phyloP scores from a whole-genome alignment of 2,888 invertebrate genomes.

The Arenicola marina region DNA sequence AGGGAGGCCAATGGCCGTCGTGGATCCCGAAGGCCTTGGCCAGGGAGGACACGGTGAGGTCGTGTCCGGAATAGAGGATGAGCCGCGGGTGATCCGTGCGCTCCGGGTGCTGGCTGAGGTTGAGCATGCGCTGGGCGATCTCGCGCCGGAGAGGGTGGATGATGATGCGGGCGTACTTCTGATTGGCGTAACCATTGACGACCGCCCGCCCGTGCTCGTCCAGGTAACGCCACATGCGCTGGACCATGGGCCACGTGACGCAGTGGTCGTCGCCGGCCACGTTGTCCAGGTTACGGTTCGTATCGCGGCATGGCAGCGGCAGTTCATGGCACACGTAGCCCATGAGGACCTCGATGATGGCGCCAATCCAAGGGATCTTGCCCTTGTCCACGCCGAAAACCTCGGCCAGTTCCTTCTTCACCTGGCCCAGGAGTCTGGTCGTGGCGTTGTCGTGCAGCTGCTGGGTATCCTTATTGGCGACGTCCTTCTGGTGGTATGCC shows the following conservation, averaged over 20 bases:
- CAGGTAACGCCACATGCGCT: not conserved
- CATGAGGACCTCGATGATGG: constrained; percentile 5
- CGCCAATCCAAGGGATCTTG: constrained; percentile 1
- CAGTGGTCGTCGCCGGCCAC: not conserved
- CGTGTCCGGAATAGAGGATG: constrained; percentile 86
- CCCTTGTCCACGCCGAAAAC: not conserved
- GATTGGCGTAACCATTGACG: not conserved
- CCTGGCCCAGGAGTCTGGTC: not conserved
- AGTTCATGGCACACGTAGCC: constrained; percentile 5
- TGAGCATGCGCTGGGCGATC: constrained; percentile 65
- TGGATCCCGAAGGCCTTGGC: constrained; percentile 78
- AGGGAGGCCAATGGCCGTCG: constrained; percentile 71
- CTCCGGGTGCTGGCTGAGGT: not conserved
- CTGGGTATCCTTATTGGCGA: not conserved
- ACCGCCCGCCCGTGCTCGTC: not conserved
- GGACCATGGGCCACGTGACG: not conserved
- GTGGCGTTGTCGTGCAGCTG: not conserved
- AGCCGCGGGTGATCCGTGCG: constrained; percentile 60
- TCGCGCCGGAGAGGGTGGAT: constrained; percentile 84
- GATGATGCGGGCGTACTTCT: constrained; percentile 2
- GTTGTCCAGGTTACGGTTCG: not conserved
- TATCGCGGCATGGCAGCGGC: not conserved
- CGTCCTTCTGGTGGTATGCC: not conserved
- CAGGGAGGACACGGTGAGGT: constrained; percentile 84
- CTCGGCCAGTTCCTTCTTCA: constrained; percentile 4